Evolutionary conservation across 2,797 vertebrate species (phyloP).

Genomic region (Monodelphis domestica): DNA sequence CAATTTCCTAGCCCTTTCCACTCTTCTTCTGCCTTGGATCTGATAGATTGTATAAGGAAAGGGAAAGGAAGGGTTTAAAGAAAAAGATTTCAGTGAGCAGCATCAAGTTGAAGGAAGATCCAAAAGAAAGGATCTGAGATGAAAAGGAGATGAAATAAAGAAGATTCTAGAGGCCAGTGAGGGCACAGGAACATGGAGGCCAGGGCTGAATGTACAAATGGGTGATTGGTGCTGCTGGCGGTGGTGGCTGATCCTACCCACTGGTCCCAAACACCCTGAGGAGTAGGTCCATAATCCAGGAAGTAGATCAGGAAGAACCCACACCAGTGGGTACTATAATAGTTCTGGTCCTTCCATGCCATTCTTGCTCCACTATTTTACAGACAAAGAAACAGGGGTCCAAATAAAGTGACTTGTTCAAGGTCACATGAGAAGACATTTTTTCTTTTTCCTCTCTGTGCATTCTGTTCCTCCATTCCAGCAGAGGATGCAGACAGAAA

Average conservation of each 20-base stretch:
- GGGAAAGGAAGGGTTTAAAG: too few relatives aligned
- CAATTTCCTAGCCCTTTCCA: too few relatives aligned
- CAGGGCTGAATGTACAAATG: not conserved
- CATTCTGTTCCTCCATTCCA: not conserved
- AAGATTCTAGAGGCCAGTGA: not conserved
- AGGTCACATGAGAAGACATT: not conserved
- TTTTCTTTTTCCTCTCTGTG: not conserved
- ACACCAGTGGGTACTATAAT: not conserved
- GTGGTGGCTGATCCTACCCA: not conserved
- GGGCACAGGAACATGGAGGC: not conserved
- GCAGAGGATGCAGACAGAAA: not conserved
- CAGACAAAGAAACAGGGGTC: not conserved
- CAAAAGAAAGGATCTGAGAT: not conserved
- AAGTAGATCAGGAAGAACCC: not conserved
- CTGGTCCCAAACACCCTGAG: not conserved
- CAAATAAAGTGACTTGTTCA: not conserved
- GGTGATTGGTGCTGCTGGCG: not conserved
- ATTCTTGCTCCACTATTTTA: not conserved
- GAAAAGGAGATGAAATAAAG: not conserved
- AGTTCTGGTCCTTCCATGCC: not conserved
- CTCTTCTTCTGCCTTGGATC: too few relatives aligned
- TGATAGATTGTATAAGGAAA: too few relatives aligned
- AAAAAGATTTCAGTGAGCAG: not conserved
- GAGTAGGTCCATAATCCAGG: not conserved
- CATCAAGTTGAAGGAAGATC: not conserved